A percentile compares a stretch with the other conserved stretches of the same genome.
Conservation (phyloP, 1,140 invertebrate species). For the Telenomus remus region DNA sequence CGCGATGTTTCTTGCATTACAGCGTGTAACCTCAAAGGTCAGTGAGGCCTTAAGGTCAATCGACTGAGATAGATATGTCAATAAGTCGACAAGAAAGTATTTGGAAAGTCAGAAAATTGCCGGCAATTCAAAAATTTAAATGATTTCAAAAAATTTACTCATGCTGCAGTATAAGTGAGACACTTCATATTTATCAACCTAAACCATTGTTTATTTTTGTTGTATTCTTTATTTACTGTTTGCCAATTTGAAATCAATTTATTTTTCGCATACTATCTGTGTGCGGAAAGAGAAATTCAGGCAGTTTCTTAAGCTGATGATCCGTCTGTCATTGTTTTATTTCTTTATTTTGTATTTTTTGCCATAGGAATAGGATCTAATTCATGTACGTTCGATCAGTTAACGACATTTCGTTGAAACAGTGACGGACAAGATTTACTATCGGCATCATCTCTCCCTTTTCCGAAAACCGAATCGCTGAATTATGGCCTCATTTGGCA, state of each 20-base stretch:
- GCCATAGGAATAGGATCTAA: constrained; percentile 42
- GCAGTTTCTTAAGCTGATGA: too few relatives aligned
- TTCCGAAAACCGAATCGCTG: constrained; percentile 4
- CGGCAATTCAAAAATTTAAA: too few relatives aligned
- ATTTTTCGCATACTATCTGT: too few relatives aligned
- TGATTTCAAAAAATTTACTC: constrained; percentile 14
- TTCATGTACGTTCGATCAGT: constrained; percentile 38
- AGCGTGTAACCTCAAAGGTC: constrained; percentile 42
- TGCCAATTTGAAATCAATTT: too few relatives aligned
- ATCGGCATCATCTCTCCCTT: constrained; percentile 9
- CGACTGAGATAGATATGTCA: constrained; percentile 48
- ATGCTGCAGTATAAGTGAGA: too few relatives aligned
- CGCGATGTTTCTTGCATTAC: constrained; percentile 40
- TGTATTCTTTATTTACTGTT: too few relatives aligned
- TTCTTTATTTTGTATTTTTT: too few relatives aligned
- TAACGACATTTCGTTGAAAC: constrained; percentile 48
- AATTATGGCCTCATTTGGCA: constrained; percentile 22
- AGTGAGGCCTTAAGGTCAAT: constrained; percentile 36
- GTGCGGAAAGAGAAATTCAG: too few relatives aligned
- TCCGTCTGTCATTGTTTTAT: too few relatives aligned
- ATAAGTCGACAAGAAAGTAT: constrained; percentile 67
- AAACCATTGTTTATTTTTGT: too few relatives aligned
- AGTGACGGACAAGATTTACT: constrained; percentile 21
- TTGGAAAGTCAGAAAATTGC: constrained; percentile 1
- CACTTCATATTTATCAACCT: too few relatives aligned